phyloP scores from a whole-genome alignment of 2,797 vertebrate species.

The Adelosebastes latens region DNA sequence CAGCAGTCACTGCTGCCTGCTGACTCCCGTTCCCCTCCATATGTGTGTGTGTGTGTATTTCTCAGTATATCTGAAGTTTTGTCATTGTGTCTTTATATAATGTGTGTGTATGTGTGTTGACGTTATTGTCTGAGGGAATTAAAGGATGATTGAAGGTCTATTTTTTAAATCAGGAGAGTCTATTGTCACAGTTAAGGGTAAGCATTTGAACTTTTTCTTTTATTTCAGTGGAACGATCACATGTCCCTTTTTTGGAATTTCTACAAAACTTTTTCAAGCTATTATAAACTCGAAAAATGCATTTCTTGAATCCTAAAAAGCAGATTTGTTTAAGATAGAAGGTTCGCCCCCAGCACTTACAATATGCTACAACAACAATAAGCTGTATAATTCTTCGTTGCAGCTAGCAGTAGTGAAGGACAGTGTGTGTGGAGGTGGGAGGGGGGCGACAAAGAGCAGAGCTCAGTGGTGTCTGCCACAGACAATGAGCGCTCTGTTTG shows the following conservation, averaged over 20 bases:
- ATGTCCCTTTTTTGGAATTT: background rate
- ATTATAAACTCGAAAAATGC: background rate
- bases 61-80: constrained; percentile 8
- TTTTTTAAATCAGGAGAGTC: background rate
- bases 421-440: constrained; percentile 78
- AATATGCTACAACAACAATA: background rate
- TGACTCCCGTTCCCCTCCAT: constrained; percentile 27
- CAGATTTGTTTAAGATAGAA: background rate
- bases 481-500: constrained; percentile 95
- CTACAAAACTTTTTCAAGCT: background rate
- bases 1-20: constrained; percentile 59
- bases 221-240: background rate
- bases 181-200: background rate
- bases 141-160: background rate
- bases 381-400: background rate
- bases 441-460: constrained; percentile 91
- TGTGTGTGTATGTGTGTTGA: background rate
- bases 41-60: background rate
- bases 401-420: constrained; percentile 61
- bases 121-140: constrained; percentile 1
- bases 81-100: constrained; percentile 14
- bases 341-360: background rate
- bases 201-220: background rate
- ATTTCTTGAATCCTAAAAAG: background rate
- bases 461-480: constrained; percentile 84